Evolutionary conservation across 1,140 invertebrate species (phyloP), one percentile per base, ranked within the genome.

Genomic region (Eurosta solidaginis): DNA sequence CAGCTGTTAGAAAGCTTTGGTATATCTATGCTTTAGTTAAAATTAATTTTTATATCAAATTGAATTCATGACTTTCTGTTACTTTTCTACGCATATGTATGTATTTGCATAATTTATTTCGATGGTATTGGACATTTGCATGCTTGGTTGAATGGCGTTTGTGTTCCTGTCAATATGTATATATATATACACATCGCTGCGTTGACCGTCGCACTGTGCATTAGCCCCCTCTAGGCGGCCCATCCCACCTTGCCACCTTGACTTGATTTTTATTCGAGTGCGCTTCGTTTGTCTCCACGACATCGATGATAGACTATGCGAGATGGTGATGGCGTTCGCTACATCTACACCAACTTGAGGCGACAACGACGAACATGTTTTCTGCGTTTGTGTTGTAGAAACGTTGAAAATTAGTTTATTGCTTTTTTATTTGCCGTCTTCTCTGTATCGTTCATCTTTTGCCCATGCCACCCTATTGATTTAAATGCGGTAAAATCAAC

Each of bases 341-440:
- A n/a, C n/a, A n/a, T n/a, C n/a, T n/a, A n/a, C n/a, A n/a, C n/a
- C n/a, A n/a, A n/a, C n/a, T n/a, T n/a, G n/a, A n/a, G n/a, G 22
- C 22, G 54, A 22, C 54, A 22, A 59, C 54, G 25, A 17, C 54
- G 33, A 33, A 17, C 27, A 33, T 29, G 17, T 4, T 59, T 25
- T n/a, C 33, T 59, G 27, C 27, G 40, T 74, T 74, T 25, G 73
- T 74, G 40, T 44, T 42, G 36, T 74, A 74, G 73, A 42, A 22
- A 74, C 40, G 73, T 74, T 74, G 20, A 0, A 74, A 74, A 74
- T 74, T 74, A 74, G 73, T 74, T 74, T 33, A 74, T 22, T 45
- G 25, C 40, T 22, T 47, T 74, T 74, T 74, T 74, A 14, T 44
- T 47, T 47, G 17, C 25, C 20, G 25, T 74, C 25, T 74, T 29